Evolutionary conservation across 2,888 invertebrate genomes (phyloP).

Genomic region (Diarsia mendica): DNA sequence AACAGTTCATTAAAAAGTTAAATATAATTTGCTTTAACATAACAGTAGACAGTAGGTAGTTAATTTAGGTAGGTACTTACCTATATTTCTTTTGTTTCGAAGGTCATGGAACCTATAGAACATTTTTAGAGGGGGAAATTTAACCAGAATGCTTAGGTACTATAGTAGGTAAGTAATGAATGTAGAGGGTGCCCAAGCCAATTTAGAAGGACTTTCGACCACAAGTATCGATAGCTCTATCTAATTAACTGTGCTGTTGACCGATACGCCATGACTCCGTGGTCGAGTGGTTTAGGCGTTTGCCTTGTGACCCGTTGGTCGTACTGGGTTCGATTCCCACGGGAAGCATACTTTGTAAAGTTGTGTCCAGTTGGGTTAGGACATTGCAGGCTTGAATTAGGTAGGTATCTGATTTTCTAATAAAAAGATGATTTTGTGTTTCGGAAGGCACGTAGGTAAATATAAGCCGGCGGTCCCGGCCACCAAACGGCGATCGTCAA

Average conservation of each 20-base stretch:
- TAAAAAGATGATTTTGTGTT: too few relatives aligned
- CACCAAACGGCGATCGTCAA: too few relatives aligned
- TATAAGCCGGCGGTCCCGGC: too few relatives aligned
- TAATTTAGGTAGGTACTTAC: neutral
- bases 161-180: neutral
- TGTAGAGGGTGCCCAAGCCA: neutral
- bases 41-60: neutral
- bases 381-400: too few relatives aligned
- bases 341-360: too few relatives aligned
- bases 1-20: neutral
- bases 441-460: too few relatives aligned
- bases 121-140: neutral
- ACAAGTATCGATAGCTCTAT: too few relatives aligned
- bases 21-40: neutral
- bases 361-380: too few relatives aligned
- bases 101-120: neutral
- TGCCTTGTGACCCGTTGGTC: too few relatives aligned
- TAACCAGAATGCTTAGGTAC: neutral
- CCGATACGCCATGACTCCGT: neutral
- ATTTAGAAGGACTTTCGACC: neutral
- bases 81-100: neutral
- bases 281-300: too few relatives aligned
- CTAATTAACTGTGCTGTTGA: neutral
- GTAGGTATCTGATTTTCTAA: too few relatives aligned
- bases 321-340: too few relatives aligned